Conservation (phyloP, 2,888 invertebrate species). For the Pelosia muscerda region DNA sequence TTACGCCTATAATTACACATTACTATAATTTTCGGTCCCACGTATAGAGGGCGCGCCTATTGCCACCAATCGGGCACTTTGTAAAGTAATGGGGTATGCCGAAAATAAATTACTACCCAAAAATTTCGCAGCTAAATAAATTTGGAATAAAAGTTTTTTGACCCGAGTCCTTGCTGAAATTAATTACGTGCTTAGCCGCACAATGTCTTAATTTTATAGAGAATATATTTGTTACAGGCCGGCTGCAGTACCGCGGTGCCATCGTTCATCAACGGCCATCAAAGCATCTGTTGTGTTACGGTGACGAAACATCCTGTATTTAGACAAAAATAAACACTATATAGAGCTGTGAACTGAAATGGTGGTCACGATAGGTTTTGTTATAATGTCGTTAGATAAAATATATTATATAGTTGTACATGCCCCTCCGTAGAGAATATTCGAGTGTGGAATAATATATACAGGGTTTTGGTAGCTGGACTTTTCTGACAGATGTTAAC, state of each 20-base stretch:
- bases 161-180: too few relatives aligned
- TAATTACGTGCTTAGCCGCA: too few relatives aligned
- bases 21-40: too few relatives aligned
- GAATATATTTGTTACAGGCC: constrained; percentile 9
- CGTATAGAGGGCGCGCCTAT: too few relatives aligned
- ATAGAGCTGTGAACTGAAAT: constrained; percentile 3
- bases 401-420: neutral
- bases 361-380: constrained; percentile 4
- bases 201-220: too few relatives aligned
- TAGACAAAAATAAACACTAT: neutral
- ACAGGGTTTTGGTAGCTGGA: too few relatives aligned
- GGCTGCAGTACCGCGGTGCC: neutral
- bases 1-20: too few relatives aligned
- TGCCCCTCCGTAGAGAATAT: neutral
- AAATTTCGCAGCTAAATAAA: neutral
- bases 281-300: neutral
- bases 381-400: neutral
- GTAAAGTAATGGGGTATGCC: too few relatives aligned
- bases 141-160: too few relatives aligned
- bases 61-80: too few relatives aligned
- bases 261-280: neutral
- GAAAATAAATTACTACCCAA: neutral
- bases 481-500: too few relatives aligned
- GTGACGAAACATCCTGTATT: neutral
- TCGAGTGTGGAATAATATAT: constrained; percentile 2